A percentile compares a stretch with the other conserved stretches of the same genome.
Conservation (phyloP, 2,888 invertebrate genomes). For the Branchipolynoe longqiensis region DNA sequence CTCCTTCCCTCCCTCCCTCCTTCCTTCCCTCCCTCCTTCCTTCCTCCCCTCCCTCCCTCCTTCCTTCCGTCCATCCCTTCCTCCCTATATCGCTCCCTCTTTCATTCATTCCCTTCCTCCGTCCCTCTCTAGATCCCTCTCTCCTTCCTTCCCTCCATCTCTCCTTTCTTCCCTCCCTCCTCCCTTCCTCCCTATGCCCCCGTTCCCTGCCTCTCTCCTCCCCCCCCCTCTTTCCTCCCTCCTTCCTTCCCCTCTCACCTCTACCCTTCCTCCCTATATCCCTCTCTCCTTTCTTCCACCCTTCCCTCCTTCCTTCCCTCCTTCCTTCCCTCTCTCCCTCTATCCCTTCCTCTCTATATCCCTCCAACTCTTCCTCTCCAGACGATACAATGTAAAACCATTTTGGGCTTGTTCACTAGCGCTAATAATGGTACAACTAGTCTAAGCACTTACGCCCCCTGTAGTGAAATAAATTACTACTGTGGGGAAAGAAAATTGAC, state of each 20-base stretch:
- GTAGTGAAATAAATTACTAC: no score
- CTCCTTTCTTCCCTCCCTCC: neutral
- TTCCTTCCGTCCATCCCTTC: neutral
- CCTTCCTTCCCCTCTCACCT: no score
- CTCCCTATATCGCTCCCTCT: neutral
- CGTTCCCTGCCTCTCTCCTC: neutral
- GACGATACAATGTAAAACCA: neutral
- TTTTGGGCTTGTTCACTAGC: no score
- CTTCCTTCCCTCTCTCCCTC: conserved; percentile 3
- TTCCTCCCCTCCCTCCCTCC: neutral
- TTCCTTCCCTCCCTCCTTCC: neutral
- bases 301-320: neutral
- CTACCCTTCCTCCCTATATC: neutral
- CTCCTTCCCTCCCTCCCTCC: neutral
- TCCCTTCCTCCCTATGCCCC: neutral
- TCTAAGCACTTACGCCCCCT: no score
- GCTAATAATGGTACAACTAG: no score
- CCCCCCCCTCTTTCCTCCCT: no score
- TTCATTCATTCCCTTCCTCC: neutral
- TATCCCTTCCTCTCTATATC: neutral
- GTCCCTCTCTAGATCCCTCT: neutral
- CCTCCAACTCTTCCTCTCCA: neutral
- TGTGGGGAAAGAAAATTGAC: no score
- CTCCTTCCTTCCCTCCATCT: neutral
- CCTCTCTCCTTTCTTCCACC: neutral